Base-by-base conservation (phyloP, 2,888 invertebrate genomes). In the Blastobasis adustella region DNA sequence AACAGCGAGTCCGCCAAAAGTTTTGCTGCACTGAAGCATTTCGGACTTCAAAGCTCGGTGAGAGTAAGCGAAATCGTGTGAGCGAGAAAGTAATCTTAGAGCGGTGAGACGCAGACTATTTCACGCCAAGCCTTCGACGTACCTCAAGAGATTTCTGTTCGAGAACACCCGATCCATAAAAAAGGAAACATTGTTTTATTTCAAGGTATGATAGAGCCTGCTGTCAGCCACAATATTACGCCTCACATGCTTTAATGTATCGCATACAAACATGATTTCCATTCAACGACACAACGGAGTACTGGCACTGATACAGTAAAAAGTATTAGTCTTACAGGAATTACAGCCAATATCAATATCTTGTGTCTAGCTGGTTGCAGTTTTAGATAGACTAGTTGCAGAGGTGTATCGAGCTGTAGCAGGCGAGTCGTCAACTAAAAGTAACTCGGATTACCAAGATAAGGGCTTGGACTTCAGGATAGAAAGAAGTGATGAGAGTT, bases 121-220 rank as follows among this genome's bases (percentile, higher is more conserved):
- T 63, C 69, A 72, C 79, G 76, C 72, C 71, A 84, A 86, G 83
- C 84, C 66, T 69, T 71, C 68, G 79, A 88, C 87, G 72, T 88
- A 88, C 87, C 88, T 88, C 81, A 88, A 76, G 61, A 88, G 83
- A 74, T 87, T 87, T 88, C 88, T 87, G 84, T 77, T 66, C 72
- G 73, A 71, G 72, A 73, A 79, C 78, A 82, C 77, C 84, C 80
- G 85, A 77, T 82, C 87, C 87, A 76, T 79, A 76, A 74, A 75
- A 82, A 73, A 79, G 77, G 79, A 81, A 82, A 86, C 65, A 78
- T 66, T 71, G 63, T 59, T 77, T 80, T 74, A 76, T 76, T 79
- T 71, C 58, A 54, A 50, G 51, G 57, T 60, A 57, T 48, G 56
- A 58, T 57, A 54, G 54, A 54, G 56, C 58, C 49, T 46, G 50